A percentile compares a stretch with the other conserved stretches of the same genome.
Conservation (phyloP, 2,888 invertebrate genomes). For the Heteropelma amictum region DNA sequence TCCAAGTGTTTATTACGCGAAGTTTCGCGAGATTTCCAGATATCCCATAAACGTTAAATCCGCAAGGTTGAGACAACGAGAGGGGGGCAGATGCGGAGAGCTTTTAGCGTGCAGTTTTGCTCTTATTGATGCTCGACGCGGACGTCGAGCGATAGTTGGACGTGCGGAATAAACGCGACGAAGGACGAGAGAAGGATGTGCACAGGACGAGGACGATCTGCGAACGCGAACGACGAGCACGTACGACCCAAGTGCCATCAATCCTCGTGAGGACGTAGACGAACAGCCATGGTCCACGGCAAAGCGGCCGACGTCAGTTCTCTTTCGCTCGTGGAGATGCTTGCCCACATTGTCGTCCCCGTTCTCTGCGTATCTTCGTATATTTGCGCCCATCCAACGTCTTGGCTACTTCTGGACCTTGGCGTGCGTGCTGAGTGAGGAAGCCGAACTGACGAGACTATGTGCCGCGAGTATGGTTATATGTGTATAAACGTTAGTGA, state of each 20-base stretch:
- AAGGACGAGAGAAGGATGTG: conserved; percentile 45
- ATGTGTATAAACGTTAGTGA: conserved; percentile 56
- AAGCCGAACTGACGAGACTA: conserved; percentile 59
- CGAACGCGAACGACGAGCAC: conserved; percentile 55
- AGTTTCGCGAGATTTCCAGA: conserved; percentile 70
- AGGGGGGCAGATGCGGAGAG: too few species aligned
- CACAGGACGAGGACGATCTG: conserved; percentile 49
- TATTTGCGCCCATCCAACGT: conserved; percentile 10
- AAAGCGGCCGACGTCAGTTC: conserved; percentile 74
- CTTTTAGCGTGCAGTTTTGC: conserved; percentile 28
- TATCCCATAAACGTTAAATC: conserved; percentile 76
- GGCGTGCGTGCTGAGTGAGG: conserved; percentile 37
- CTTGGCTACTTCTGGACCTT: conserved; percentile 41
- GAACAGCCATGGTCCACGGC: conserved; percentile 72
- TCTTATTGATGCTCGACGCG: conserved; percentile 33
- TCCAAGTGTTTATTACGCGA: conserved; percentile 56
- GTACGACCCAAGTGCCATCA: conserved; percentile 71
- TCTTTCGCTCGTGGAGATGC: conserved; percentile 40
- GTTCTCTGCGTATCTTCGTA: conserved; percentile 43
- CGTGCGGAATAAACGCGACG: conserved; percentile 39
- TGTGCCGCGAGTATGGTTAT: conserved; percentile 2
- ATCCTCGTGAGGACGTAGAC: conserved; percentile 74
- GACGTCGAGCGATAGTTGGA: conserved; percentile 53
- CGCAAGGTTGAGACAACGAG: too few species aligned
- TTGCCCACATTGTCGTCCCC: conserved; percentile 56